These are phyloP conservation scores for Panurus biarmicus DNA, from an alignment of 2,113 vertebrate species.

Conservation along the genomic window DNA sequence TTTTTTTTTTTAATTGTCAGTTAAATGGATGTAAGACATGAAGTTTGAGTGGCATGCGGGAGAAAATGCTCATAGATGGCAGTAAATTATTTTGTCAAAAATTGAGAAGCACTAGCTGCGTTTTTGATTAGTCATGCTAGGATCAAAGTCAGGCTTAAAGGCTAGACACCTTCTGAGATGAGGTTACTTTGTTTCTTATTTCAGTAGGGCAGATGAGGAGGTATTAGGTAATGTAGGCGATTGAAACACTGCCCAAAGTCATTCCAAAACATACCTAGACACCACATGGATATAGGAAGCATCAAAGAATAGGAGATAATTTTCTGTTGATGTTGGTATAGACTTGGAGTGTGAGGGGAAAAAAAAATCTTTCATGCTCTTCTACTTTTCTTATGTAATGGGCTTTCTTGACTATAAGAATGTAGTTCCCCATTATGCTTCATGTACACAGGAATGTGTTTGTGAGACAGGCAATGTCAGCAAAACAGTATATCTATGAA, in stretches of 20 bases:
- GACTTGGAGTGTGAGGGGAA: neutral
- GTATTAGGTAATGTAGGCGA: neutral
- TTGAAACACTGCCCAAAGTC: neutral
- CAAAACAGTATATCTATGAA: neutral
- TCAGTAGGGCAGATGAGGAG: neutral
- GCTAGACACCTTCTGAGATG: neutral
- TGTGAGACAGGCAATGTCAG: neutral
- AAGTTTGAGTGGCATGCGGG: neutral
- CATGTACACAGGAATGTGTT: neutral
- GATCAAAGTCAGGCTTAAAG: neutral
- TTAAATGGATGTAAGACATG: neutral
- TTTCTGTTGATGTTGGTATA: neutral
- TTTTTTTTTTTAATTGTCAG: neutral
- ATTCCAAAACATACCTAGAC: neutral
- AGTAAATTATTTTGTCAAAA: conserved; percentile 4
- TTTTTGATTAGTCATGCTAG: neutral
- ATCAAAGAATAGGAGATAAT: neutral
- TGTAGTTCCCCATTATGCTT: neutral
- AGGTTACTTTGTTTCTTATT: neutral
- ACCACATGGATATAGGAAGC: neutral
- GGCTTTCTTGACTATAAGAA: neutral
- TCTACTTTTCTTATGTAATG: neutral
- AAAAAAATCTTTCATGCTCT: neutral
- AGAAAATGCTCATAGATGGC: neutral
- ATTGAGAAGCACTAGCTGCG: neutral